Conservation (phyloP, 2,797 vertebrate species). For the Ataeniobius toweri region DNA sequence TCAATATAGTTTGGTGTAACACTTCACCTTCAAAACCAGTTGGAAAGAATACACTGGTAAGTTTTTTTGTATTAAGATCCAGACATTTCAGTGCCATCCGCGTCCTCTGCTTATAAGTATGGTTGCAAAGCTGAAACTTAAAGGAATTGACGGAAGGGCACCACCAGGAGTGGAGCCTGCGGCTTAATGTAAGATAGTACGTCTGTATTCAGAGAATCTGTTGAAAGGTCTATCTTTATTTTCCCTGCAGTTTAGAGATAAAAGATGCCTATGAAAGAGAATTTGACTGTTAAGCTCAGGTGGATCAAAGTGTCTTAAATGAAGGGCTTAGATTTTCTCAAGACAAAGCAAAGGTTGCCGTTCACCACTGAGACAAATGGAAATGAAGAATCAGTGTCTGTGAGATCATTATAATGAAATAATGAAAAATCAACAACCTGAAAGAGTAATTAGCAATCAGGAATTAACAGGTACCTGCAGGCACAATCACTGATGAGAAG, state of each 20-base stretch:
- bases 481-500: constrained; percentile 1
- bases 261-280: background rate
- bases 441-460: background rate
- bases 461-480: constrained; percentile 8
- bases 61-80: background rate
- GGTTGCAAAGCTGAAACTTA: no score
- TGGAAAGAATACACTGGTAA: background rate
- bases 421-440: background rate
- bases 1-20: background rate
- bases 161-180: no score
- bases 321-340: background rate
- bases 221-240: background rate
- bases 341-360: background rate
- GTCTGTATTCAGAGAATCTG: background rate
- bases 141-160: no score
- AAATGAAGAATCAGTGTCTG: background rate
- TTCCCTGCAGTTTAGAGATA: constrained; percentile 1
- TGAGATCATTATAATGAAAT: background rate
- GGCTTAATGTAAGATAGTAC: background rate
- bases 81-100: background rate
- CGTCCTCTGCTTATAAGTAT: background rate
- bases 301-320: background rate
- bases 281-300: background rate
- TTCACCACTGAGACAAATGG: background rate
- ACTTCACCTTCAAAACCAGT: background rate